Percentiles rank a stretch among this genome's conserved stretches.
phyloP scores from a whole-genome alignment of 2,797 vertebrate genomes.

The Acanthiza pusilla region DNA sequence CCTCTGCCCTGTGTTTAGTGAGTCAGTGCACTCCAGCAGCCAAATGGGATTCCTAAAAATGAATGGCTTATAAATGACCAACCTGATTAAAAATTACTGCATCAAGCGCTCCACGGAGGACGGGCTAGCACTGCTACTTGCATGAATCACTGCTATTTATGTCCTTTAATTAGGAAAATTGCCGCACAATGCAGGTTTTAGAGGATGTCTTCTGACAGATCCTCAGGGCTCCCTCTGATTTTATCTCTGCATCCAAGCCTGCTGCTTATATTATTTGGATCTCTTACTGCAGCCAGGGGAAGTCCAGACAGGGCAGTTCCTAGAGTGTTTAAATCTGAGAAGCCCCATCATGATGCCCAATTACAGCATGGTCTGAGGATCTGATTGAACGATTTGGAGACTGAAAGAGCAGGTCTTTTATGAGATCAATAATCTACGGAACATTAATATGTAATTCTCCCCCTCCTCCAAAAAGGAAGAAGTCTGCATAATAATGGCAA shows the following conservation, averaged over 20 bases:
- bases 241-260: neutral
- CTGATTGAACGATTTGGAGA: neutral
- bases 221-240: neutral
- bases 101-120: fast-evolving
- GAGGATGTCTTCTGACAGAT: neutral
- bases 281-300: neutral
- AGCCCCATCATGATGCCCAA: neutral
- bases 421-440: neutral
- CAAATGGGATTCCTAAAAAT: neutral
- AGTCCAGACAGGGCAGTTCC: neutral
- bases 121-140: neutral
- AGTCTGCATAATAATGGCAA: neutral
- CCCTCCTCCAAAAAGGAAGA: neutral
- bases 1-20: neutral
- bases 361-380: neutral
- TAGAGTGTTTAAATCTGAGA: neutral
- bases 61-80: neutral
- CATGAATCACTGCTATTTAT: constrained; percentile 6
- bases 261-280: neutral
- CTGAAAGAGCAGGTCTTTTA: constrained; percentile 10
- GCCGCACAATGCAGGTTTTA: neutral
- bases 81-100: neutral
- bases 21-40: neutral
- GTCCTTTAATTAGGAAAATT: constrained; percentile 20
- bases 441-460: constrained; percentile 19